These are phyloP conservation scores for Amia ocellicauda DNA, from an alignment of 2,113 vertebrate genomes.

Conservation along the genomic window DNA sequence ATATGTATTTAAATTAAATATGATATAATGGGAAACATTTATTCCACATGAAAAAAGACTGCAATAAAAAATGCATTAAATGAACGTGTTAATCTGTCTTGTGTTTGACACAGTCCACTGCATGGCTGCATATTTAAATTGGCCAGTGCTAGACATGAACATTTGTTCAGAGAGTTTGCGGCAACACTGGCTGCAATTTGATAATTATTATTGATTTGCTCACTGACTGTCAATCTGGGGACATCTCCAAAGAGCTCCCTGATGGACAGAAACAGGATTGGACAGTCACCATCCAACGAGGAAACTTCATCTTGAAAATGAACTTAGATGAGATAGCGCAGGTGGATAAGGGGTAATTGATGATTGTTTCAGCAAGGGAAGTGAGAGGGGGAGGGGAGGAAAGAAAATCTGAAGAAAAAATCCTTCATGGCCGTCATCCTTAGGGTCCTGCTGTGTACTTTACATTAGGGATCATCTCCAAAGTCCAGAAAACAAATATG, in stretches of 20 bases:
- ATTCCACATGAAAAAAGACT: conserved; percentile 10
- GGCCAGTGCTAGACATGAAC: conserved; percentile 45
- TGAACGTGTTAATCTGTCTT: conserved; percentile 20
- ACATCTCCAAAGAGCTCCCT: conserved; percentile 68
- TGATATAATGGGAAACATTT: conserved; percentile 15
- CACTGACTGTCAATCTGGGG: conserved; percentile 83
- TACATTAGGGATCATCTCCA: conserved; percentile 52
- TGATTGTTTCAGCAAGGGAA: conserved; percentile 83
- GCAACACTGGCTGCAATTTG: conserved; percentile 74
- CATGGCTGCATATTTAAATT: conserved; percentile 67
- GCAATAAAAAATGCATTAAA: conserved; percentile 16
- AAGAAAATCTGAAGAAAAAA: conserved; percentile 56
- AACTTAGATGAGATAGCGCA: conserved; percentile 84
- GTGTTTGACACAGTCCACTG: conserved; percentile 51
- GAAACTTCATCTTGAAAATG: conserved; percentile 88
- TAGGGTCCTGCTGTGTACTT: conserved; percentile 49
- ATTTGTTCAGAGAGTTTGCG: conserved; percentile 46
- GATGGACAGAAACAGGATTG: conserved; percentile 89
- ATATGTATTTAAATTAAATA: conserved; percentile 14
- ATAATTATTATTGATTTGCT: conserved; percentile 98
- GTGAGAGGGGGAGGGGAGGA: conserved; percentile 54
- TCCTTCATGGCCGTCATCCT: conserved; percentile 60
- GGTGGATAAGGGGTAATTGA: conserved; percentile 92
- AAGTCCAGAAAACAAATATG: conserved; percentile 59
- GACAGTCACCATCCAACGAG: conserved; percentile 82